These are phyloP conservation scores for Eciton burchellii DNA, from an alignment of 1,140 invertebrate genomes.

Conservation along the genomic window DNA sequence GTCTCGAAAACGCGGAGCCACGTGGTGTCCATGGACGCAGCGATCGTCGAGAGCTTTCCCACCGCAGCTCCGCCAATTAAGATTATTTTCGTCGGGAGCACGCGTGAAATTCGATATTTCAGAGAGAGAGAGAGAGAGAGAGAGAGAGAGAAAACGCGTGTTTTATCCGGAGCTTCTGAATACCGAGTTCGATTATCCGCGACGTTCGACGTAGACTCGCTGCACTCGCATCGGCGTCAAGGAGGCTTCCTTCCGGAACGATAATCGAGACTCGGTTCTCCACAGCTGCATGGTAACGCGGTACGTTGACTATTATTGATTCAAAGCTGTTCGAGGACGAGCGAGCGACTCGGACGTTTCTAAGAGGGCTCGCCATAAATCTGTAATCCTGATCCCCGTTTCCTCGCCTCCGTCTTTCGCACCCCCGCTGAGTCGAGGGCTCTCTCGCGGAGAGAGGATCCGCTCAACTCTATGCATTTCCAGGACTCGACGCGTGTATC, in stretches of 20 bases:
- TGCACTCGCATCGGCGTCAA: background rate
- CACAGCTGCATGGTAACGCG: conserved; percentile 59
- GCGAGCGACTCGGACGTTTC: conserved; percentile 14
- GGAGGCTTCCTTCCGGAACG: conserved; percentile 46
- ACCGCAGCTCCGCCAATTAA: background rate
- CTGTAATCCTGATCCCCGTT: conserved; percentile 63
- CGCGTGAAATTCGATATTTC: no score
- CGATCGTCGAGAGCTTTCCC: conserved; percentile 4
- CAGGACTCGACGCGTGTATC: conserved; percentile 60
- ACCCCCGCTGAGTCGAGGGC: background rate
- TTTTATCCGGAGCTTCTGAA: no score
- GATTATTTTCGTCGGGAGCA: conserved; percentile 1
- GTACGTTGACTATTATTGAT: conserved; percentile 52
- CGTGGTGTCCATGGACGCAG: background rate
- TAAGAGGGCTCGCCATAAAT: conserved; percentile 62
- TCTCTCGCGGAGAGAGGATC: conserved; percentile 35
- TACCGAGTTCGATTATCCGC: no score
- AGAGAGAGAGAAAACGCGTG: no score
- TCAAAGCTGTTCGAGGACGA: conserved; percentile 28
- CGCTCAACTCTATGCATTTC: conserved; percentile 44
- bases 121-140: no score
- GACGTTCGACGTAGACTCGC: no score
- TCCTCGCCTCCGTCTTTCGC: conserved; percentile 48
- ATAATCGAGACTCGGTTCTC: conserved; percentile 50
- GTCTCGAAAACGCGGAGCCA: conserved; percentile 4